Conservation (phyloP, 2,888 invertebrate genomes). For the Marasmarcha lunaedactyla region DNA sequence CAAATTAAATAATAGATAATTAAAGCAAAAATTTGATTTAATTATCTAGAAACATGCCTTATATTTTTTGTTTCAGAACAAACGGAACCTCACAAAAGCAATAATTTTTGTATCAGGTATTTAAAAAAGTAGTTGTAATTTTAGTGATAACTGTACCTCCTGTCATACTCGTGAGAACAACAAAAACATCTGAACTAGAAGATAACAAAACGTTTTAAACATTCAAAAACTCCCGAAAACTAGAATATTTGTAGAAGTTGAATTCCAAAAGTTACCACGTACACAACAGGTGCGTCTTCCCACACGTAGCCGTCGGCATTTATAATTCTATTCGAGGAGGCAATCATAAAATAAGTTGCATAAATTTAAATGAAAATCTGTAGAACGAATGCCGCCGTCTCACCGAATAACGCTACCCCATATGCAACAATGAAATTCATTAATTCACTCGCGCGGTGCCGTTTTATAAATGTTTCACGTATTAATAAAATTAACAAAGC, state of each 20-base stretch:
- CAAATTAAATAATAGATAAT: no score
- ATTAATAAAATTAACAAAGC: constrained; percentile 71
- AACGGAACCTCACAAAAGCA: no score
- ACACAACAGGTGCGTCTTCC: constrained; percentile 41
- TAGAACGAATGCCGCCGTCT: not conserved
- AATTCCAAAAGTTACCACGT: constrained; percentile 28
- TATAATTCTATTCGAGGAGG: constrained; percentile 19
- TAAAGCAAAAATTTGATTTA: no score
- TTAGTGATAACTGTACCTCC: no score
- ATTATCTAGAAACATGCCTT: no score
- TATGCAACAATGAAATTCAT: constrained; percentile 65
- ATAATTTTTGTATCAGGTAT: no score
- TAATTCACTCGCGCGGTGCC: constrained; percentile 59
- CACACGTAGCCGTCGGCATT: constrained; percentile 23
- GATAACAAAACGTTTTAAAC: no score
- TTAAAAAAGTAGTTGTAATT: no score
- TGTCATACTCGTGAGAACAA: no score
- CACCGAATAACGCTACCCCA: constrained; percentile 21
- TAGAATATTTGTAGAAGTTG: constrained; percentile 30
- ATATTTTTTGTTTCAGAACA: no score
- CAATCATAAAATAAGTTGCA: constrained; percentile 45
- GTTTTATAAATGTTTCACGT: constrained; percentile 68
- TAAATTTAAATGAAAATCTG: constrained; percentile 30
- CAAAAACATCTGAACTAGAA: no score
- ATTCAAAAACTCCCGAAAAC: constrained; percentile 5